phyloP scores from a whole-genome alignment of 2,797 vertebrate species.

The Sebastes miniatus region DNA sequence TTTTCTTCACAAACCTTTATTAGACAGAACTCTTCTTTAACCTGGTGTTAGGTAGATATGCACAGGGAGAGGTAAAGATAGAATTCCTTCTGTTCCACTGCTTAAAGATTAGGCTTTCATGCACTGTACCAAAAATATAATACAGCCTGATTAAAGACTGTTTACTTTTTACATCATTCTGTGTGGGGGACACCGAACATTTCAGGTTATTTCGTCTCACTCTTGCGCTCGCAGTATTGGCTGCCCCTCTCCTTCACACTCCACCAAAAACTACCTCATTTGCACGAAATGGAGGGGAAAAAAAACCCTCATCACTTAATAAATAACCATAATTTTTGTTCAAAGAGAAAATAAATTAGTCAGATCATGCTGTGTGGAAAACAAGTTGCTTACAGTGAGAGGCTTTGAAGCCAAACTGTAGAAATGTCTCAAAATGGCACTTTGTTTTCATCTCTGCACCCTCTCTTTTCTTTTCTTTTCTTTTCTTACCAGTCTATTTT shows the following conservation, averaged over 20 bases:
- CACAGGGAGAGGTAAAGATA: background rate
- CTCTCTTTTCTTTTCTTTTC: background rate
- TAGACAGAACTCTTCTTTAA: background rate
- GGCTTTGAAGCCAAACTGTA: conserved; percentile 17
- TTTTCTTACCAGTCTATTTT: background rate
- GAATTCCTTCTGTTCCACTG: background rate
- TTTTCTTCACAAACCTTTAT: background rate
- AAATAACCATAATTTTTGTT: background rate
- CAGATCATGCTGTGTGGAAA: background rate
- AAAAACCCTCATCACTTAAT: background rate
- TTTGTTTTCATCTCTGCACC: background rate
- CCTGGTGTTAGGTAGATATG: background rate
- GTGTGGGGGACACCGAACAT: background rate
- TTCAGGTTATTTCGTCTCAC: background rate
- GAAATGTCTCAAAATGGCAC: background rate
- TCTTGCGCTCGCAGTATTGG: background rate
- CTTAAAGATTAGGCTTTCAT: background rate
- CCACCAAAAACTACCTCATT: background rate
- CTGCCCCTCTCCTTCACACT: background rate
- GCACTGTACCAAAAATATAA: background rate
- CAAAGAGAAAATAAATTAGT: conserved; percentile 10
- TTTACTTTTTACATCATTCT: background rate
- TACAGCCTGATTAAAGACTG: background rate
- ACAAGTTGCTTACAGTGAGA: background rate
- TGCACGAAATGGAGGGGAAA: background rate